Conservation (phyloP, 1,140 invertebrate genomes). For the Neotoxoptera formosana region DNA sequence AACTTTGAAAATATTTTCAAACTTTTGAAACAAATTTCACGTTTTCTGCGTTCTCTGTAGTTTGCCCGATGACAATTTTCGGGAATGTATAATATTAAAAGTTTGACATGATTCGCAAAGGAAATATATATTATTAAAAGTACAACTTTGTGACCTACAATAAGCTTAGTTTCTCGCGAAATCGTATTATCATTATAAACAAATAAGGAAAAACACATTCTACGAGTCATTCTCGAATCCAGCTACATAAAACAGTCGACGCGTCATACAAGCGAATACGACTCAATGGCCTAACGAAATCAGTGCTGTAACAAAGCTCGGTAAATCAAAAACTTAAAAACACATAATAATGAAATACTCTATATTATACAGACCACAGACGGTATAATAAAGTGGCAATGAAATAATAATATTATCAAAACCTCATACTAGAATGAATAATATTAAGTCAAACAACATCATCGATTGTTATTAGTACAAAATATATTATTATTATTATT, state of each 20-base stretch:
- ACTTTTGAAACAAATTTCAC: not conserved
- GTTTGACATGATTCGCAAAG: not conserved
- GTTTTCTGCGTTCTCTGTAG: not conserved
- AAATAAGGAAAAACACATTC: not conserved
- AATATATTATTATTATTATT: too few species aligned
- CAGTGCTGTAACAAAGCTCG: not conserved
- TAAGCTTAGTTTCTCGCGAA: not conserved
- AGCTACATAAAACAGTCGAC: too few species aligned
- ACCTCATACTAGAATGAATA: too few species aligned
- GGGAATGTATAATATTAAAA: slow-evolving; percentile 20
- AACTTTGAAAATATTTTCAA: not conserved
- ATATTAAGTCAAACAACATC: too few species aligned
- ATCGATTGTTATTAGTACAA: too few species aligned
- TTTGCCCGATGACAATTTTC: not conserved
- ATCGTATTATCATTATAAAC: not conserved
- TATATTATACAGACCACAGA: too few species aligned
- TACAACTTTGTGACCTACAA: not conserved
- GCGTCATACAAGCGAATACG: not conserved
- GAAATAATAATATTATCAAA: not conserved
- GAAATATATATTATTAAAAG: not conserved
- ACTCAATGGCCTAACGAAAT: not conserved
- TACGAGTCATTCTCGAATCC: not conserved
- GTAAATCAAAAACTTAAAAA: not conserved
- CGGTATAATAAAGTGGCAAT: not conserved
- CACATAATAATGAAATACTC: not conserved